Evolutionary conservation across 2,113 vertebrate genomes (phyloP), one percentile per base, ranked within the genome.

Genomic region (Nothocercus julius): DNA sequence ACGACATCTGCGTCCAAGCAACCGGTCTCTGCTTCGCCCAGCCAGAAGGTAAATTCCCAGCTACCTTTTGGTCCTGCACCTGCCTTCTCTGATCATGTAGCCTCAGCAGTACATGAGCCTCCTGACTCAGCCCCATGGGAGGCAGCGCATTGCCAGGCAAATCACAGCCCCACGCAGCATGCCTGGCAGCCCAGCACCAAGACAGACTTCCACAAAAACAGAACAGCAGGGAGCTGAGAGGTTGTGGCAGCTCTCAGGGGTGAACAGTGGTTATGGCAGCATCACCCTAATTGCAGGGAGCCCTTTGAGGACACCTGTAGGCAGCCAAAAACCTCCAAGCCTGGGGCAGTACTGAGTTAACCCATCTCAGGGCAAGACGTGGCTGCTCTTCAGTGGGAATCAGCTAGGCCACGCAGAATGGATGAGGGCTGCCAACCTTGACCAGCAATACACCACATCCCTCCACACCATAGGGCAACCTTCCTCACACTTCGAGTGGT

Each of bases 31-130:
- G 34, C 66, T 87, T 69, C 1, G 0, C 11, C 54, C 45, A 8
- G 3, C 20, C 27, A 27, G 13, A 61, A 1, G 0, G 11, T 0
- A 40, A 1, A 54, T 21, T 34, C 56, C 66, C 5, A 15, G 7
- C 20, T 21, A 61, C 61, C 51, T 34, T 47, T 38, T 59, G 51
- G 81, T 19, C 36, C 49, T 16, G 0, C 11, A 22, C 45, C 62
- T 49, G 28, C 45, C 62, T 53, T 45, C 44, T 66, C 51, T 73
- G n/a, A 59, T 58, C 16, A 6, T 32, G 54, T 32, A 32, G 28
- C 51, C 54, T 12, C 22, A 25, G 12, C 42, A 7, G 21, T 6
- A 40, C 32, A 20, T 0, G 1, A 53, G 36, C 32, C 19, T 74
- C 82, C 79, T 59, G 78, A 40, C 30, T 6, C 78, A 64, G 13